Base-by-base conservation (phyloP, 2,888 invertebrate species). In the Enchytraeus crypticus region DNA sequence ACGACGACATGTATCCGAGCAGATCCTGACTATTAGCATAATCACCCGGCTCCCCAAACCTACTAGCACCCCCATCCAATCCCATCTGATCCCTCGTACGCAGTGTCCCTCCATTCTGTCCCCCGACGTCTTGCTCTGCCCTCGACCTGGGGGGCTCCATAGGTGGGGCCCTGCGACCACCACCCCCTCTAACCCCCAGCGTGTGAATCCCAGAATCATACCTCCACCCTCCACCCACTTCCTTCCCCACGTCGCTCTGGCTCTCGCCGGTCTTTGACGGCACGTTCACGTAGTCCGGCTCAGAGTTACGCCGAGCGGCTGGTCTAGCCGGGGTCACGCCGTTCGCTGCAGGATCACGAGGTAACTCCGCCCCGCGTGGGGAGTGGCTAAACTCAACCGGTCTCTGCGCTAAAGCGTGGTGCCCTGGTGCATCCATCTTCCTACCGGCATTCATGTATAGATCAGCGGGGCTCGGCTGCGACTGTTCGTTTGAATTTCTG, bases 221-320 rank as follows among this genome's bases (percentile, higher is more conserved):
- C 38, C 38, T 38, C 38, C 38, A 38, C 38, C 38, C 38, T 14
- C 38, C 38, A 8, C 49, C 49, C 11, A 1, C 27, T 46, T 43
- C 29, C 27, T 29, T 14, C 30, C 45, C 26, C 27, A 23, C 46
- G 33, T n/a, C 32, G 27, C 27, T 27, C 27, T 34, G 18, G 26
- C 38, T 26, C 46, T 45, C 43, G 27, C 46, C 30, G 27, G 29
- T 33, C 29, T 43, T 23, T 27, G 46, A 21, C n/a, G 61, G 55
- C 4, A 67, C 59, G 53, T 76, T 76, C 62, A 75, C 76, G 66
- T 77, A 77, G 65, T 77, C 77, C 23, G 76, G 74, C 62, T 77
- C 76, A 0, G 70, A 71, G 49, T 71, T 68, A 29, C 65, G 62
- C 26, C 66, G 33, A 32, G 49, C 49, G 14, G 49, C n/a, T n/a